Percentiles rank a stretch among this genome's conserved stretches.
phyloP scores from a whole-genome alignment of 2,888 invertebrate genomes.

The Anthophora plumipes region DNA sequence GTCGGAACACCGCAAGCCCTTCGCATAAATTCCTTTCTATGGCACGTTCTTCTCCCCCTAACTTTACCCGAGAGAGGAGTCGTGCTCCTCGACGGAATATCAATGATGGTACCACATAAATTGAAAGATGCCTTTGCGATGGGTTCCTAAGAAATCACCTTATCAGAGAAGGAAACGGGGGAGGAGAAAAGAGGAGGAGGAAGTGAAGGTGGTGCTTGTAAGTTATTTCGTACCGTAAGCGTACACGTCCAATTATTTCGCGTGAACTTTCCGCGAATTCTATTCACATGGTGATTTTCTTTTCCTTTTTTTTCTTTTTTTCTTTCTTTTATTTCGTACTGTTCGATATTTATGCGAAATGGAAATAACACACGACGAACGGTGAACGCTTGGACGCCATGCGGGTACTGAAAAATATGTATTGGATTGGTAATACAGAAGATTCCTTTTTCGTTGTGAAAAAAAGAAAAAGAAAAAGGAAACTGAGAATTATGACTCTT shows the following conservation, averaged over 20 bases:
- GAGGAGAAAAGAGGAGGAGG: too few relatives aligned
- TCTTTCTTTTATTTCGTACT: conserved; percentile 7
- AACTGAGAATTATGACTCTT: not conserved
- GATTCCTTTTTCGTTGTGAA: not conserved
- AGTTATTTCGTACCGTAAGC: conserved; percentile 21
- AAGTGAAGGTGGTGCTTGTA: not conserved
- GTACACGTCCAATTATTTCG: conserved; percentile 29
- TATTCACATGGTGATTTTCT: conserved; percentile 1
- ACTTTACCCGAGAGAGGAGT: conserved; percentile 50
- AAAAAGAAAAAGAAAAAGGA: not conserved
- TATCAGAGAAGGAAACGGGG: conserved; percentile 12
- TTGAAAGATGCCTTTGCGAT: conserved; percentile 54
- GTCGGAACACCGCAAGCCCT: conserved; percentile 70
- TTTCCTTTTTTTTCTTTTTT: not conserved
- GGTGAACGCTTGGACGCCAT: conserved; percentile 5
- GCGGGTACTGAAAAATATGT: conserved; percentile 32
- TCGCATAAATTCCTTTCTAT: conserved; percentile 69
- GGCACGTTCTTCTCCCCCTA: conserved; percentile 53
- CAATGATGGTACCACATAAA: conserved; percentile 63
- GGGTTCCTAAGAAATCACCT: conserved; percentile 45
- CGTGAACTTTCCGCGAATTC: not conserved
- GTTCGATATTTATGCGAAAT: conserved; percentile 39
- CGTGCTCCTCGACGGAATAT: conserved; percentile 61
- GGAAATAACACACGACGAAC: conserved; percentile 23
- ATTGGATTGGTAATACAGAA: conserved; percentile 6